These are phyloP conservation scores for Nerophis ophidion DNA, from an alignment of 2,113 vertebrate species.

Conservation along the genomic window DNA sequence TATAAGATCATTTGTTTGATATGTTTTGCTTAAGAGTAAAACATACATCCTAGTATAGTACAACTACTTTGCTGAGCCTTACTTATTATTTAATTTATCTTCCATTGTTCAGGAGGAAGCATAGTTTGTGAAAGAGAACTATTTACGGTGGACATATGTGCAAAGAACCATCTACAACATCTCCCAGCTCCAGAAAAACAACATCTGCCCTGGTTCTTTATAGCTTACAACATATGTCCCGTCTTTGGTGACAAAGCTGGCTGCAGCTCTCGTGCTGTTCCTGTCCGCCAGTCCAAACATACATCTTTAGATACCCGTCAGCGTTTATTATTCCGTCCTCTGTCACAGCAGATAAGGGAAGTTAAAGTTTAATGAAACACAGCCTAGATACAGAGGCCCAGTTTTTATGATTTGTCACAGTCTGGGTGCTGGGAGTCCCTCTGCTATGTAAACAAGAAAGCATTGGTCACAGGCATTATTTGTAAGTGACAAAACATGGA, in stretches of 20 bases:
- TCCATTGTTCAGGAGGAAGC: conserved; percentile 26
- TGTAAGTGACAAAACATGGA: conserved; percentile 67
- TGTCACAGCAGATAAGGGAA: conserved; percentile 67
- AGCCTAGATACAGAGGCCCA: conserved; percentile 66
- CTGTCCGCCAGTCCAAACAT: conserved; percentile 62
- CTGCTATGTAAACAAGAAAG: conserved; percentile 72
- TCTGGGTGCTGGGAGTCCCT: conserved; percentile 66
- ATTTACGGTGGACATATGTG: conserved; percentile 63
- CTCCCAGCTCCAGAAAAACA: conserved; percentile 66
- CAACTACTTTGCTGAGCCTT: not conserved
- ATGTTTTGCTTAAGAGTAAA: not conserved
- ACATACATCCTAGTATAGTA: too few species aligned
- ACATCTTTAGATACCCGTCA: conserved; percentile 70
- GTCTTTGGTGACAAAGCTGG: conserved; percentile 69
- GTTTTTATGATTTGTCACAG: conserved; percentile 77
- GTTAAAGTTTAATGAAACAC: conserved; percentile 77
- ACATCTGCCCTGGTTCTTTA: conserved; percentile 74
- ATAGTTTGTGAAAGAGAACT: conserved; percentile 48
- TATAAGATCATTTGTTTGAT: too few species aligned
- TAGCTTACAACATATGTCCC: conserved; percentile 64
- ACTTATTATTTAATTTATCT: conserved; percentile 20
- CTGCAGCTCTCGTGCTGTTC: conserved; percentile 59
- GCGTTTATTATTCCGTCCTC: conserved; percentile 74
- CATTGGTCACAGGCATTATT: conserved; percentile 72
- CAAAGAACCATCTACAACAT: conserved; percentile 53